Conservation (phyloP, 2,113 vertebrate genomes). For the Eleginops maclovinus region DNA sequence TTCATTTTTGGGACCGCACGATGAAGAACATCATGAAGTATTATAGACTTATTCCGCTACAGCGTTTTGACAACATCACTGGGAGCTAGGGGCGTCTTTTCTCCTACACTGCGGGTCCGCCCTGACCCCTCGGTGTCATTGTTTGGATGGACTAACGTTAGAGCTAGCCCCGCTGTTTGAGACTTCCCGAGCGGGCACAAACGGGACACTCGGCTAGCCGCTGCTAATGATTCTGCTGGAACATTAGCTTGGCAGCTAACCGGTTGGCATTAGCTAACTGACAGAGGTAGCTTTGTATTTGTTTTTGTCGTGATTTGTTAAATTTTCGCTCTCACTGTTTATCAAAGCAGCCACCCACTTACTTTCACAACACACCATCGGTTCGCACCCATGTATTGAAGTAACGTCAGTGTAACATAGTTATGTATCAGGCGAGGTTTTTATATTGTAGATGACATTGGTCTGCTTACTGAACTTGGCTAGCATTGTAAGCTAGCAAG, state of each 20-base stretch:
- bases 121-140: conserved; percentile 2
- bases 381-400: background rate
- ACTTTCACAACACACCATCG: background rate
- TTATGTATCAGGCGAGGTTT: conserved; percentile 18
- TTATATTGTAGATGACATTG: conserved; percentile 60
- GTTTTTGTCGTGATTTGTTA: conserved; percentile 24
- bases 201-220: conserved; percentile 72
- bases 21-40: conserved; percentile 57
- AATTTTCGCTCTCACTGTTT: background rate
- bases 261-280: conserved; percentile 62
- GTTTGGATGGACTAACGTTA: conserved; percentile 67
- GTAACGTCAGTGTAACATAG: background rate
- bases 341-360: background rate
- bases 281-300: conserved; percentile 66
- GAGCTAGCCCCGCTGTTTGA: conserved; percentile 56
- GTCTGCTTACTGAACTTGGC: conserved; percentile 57
- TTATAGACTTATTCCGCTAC: conserved; percentile 11
- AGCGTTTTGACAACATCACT: conserved; percentile 27
- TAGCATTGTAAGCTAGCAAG: conserved; percentile 39
- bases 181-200: conserved; percentile 55
- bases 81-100: conserved; percentile 42
- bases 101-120: conserved; percentile 17
- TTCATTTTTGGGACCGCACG: conserved; percentile 53
- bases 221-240: conserved; percentile 66
- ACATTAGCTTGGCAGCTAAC: conserved; percentile 74